Percentiles rank a stretch among this genome's conserved stretches.
phyloP scores from a whole-genome alignment of 2,888 invertebrate genomes.

The Phrixothrix hirtus region DNA sequence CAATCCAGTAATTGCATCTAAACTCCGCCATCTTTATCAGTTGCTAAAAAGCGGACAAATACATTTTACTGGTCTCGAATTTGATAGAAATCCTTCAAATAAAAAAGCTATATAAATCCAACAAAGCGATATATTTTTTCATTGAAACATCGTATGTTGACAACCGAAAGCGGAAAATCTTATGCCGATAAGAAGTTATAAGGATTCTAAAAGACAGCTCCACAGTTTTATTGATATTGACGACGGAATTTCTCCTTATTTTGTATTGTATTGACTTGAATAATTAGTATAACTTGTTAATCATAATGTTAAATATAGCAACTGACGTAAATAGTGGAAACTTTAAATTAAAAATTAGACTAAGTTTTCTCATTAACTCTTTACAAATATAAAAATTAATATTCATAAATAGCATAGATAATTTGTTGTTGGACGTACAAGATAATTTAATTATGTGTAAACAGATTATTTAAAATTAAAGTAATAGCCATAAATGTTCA shows the following conservation, averaged over 20 bases:
- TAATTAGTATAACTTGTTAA: conserved; percentile 18
- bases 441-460: no score
- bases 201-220: conserved; percentile 17
- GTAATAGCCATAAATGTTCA: no score
- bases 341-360: no score
- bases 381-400: no score
- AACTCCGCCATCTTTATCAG: conserved; percentile 28
- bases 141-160: conserved; percentile 27
- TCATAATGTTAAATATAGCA: conserved; percentile 5
- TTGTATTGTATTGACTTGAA: conserved; percentile 20
- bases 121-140: conserved; percentile 23
- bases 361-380: no score
- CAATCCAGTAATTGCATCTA: conserved; percentile 41
- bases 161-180: conserved; percentile 26
- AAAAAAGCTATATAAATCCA: conserved; percentile 16
- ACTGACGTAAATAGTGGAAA: no score
- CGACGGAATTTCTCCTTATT: conserved; percentile 14
- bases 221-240: conserved; percentile 23
- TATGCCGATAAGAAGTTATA: conserved; percentile 23
- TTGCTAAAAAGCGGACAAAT: conserved; percentile 26
- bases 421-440: no score
- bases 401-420: no score
- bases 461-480: no score
- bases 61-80: conserved; percentile 15
- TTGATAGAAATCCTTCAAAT: conserved; percentile 16